Percentiles rank a stretch among this genome's conserved stretches.
Conservation (phyloP, 2,113 vertebrate species). For the Capricornis sumatraensis region DNA sequence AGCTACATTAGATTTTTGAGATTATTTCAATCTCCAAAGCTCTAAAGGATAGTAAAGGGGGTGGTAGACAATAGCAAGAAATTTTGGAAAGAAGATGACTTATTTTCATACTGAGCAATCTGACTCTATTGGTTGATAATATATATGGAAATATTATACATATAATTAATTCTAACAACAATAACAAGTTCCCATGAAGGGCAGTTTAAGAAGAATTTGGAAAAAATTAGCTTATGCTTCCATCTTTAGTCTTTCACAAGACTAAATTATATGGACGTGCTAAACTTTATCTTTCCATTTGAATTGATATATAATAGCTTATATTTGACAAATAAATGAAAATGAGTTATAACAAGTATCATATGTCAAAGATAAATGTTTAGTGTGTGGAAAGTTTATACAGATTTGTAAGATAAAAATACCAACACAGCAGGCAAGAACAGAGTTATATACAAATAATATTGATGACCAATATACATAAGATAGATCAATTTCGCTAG, state of each 20-base stretch:
- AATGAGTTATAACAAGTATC: background rate
- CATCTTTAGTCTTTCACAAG: slow-evolving; percentile 29
- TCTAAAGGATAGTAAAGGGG: background rate
- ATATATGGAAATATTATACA: slow-evolving; percentile 53
- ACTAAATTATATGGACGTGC: background rate
- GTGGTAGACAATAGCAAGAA: background rate
- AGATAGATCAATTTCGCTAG: background rate
- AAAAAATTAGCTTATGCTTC: slow-evolving; percentile 28
- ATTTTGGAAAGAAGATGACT: background rate
- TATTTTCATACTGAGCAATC: slow-evolving; percentile 40
- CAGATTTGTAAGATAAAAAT: background rate
- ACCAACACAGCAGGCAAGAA: background rate
- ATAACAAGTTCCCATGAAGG: background rate
- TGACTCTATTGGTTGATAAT: slow-evolving; percentile 34
- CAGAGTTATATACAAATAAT: background rate
- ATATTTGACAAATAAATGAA: background rate
- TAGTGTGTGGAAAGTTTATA: background rate
- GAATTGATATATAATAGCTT: background rate
- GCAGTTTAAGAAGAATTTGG: slow-evolving; percentile 15
- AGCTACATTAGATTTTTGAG: background rate
- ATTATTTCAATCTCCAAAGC: background rate
- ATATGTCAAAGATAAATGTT: background rate
- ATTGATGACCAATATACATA: background rate
- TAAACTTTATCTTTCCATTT: background rate
- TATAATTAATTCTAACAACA: slow-evolving; percentile 41